These are phyloP conservation scores for Ischnura elegans DNA, from an alignment of 2,888 invertebrate species.

Conservation along the genomic window DNA sequence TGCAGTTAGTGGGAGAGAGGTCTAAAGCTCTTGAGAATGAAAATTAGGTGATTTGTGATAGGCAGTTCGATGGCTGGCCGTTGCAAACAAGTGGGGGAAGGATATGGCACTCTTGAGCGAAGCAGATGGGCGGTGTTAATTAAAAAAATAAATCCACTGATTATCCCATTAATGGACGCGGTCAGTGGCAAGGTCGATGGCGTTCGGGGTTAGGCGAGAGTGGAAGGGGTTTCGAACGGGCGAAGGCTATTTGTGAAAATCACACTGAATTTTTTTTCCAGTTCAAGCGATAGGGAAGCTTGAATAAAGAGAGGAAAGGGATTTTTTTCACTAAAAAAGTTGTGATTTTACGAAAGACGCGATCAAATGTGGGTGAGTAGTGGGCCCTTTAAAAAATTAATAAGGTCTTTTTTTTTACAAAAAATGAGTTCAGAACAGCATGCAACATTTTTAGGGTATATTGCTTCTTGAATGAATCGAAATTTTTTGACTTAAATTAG, in stretches of 20 bases:
- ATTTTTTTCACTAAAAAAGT: too few species aligned
- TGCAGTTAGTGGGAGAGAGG: background rate
- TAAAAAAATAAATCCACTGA: background rate
- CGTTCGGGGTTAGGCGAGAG: background rate
- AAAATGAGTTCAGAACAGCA: too few species aligned
- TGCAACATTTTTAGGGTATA: too few species aligned
- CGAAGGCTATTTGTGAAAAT: background rate
- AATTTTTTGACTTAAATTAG: too few species aligned
- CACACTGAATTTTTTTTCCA: background rate
- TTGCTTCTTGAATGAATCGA: too few species aligned
- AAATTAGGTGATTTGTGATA: background rate
- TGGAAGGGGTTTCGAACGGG: background rate
- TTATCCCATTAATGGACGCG: background rate
- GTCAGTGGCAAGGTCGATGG: background rate
- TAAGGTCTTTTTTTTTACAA: too few species aligned
- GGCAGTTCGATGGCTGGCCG: background rate
- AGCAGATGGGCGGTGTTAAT: background rate
- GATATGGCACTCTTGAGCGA: too few species aligned
- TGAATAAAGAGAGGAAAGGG: background rate
- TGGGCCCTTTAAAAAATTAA: too few species aligned
- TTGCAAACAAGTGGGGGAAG: background rate
- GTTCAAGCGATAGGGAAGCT: background rate
- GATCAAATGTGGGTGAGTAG: too few species aligned
- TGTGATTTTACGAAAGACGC: too few species aligned
- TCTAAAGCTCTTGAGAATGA: background rate